These are phyloP conservation scores for Coendou prehensilis DNA, from an alignment of 2,797 vertebrate genomes.

Conservation along the genomic window DNA sequence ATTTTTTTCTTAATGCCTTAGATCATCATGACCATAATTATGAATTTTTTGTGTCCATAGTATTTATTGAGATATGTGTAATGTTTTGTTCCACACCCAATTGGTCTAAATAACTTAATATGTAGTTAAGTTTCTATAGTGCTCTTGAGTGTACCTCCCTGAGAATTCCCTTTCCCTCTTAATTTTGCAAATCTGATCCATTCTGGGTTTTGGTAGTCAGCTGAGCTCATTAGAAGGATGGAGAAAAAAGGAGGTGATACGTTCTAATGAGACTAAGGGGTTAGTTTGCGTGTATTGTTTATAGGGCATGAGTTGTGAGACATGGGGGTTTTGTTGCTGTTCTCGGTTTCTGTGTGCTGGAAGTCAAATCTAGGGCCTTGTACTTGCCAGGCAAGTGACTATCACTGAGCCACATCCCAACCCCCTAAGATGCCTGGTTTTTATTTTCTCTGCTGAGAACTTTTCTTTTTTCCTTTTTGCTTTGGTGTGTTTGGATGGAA, in stretches of 20 bases:
- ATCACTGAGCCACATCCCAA: not conserved
- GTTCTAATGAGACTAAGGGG: not conserved
- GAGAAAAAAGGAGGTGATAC: not conserved
- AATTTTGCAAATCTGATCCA: not conserved
- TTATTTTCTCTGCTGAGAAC: constrained; percentile 37
- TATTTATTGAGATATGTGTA: not conserved
- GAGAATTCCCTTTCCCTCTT: constrained; percentile 19
- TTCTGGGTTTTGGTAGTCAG: not conserved
- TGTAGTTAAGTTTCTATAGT: not conserved
- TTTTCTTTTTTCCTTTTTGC: constrained; percentile 10
- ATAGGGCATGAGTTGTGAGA: not conserved
- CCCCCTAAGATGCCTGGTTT: not conserved
- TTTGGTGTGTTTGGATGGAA: not conserved
- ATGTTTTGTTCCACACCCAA: not conserved
- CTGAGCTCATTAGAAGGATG: not conserved
- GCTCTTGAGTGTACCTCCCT: not conserved
- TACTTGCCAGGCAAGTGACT: not conserved
- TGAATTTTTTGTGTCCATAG: constrained; percentile 10
- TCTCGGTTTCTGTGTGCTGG: not conserved
- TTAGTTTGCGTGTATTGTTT: not conserved
- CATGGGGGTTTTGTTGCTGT: not conserved
- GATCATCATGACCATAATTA: constrained; percentile 5
- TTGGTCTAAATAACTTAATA: not conserved
- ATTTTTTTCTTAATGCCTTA: constrained; percentile 50
- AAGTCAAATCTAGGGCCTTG: not conserved